Evolutionary conservation across 2,888 invertebrate species (phyloP).

Genomic region (Aporophyla lueneburgensis): DNA sequence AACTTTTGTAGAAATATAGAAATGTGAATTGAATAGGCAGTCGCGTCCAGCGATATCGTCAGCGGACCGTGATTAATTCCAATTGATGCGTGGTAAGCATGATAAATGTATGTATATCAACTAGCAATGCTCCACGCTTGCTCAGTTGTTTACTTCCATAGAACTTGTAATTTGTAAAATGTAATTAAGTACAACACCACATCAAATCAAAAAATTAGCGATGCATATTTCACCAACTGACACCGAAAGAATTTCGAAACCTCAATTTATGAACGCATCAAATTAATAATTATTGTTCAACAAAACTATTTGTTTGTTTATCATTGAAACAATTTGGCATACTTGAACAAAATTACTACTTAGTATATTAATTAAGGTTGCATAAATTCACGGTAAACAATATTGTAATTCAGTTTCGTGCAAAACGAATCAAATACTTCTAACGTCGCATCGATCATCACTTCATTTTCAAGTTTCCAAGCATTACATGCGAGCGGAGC

Average conservation of each 20-base stretch:
- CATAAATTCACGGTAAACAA: background rate
- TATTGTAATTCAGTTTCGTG: slow-evolving; percentile 4
- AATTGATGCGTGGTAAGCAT: slow-evolving; percentile 71
- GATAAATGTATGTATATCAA: slow-evolving; percentile 64
- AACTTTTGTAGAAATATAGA: slow-evolving; percentile 26
- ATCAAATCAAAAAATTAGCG: no score
- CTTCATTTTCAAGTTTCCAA: slow-evolving; percentile 43
- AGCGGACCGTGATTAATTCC: slow-evolving; percentile 60
- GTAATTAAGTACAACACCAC: no score
- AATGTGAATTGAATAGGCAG: slow-evolving; percentile 57
- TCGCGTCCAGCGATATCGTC: slow-evolving; percentile 41
- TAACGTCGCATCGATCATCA: slow-evolving; percentile 22
- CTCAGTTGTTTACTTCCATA: no score
- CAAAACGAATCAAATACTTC: background rate
- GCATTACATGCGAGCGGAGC: slow-evolving; percentile 62
- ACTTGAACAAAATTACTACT: slow-evolving; percentile 10
- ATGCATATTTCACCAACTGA: background rate
- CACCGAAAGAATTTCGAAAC: slow-evolving; percentile 2
- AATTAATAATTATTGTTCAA: slow-evolving; percentile 7
- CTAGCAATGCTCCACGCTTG: no score
- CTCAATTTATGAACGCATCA: background rate
- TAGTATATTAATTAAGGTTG: slow-evolving; percentile 14
- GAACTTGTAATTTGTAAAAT: no score
- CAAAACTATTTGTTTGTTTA: slow-evolving; percentile 8
- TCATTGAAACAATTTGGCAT: background rate